A percentile compares a stretch with the other conserved stretches of the same genome.
Evolutionary conservation across 2,113 vertebrate species (phyloP).

Genomic region (Hiodon alosoides): DNA sequence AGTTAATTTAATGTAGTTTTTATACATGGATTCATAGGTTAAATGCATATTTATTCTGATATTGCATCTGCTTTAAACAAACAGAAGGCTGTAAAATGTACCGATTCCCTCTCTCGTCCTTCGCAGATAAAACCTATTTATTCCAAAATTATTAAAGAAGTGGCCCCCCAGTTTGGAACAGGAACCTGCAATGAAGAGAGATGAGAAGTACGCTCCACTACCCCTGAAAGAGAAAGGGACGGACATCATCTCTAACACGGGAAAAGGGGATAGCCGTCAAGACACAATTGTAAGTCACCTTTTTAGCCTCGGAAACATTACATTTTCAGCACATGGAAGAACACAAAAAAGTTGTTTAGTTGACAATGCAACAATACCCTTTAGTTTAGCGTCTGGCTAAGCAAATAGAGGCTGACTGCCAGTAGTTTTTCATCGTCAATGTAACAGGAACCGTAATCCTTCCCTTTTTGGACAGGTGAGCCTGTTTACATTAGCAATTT

Average conservation of each 20-base stretch:
- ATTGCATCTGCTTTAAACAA: too few species aligned
- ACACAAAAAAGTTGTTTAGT: too few species aligned
- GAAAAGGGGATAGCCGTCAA: constrained; percentile 51
- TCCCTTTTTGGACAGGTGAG: not conserved
- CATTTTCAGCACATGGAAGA: too few species aligned
- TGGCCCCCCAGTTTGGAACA: constrained; percentile 29
- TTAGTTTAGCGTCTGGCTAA: too few species aligned
- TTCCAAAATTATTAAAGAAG: constrained; percentile 29
- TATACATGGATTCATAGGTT: too few species aligned
- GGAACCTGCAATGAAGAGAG: constrained; percentile 57
- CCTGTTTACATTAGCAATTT: too few species aligned
- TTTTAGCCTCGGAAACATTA: not conserved
- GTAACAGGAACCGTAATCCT: not conserved
- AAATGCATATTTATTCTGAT: too few species aligned
- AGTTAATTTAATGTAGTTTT: too few species aligned
- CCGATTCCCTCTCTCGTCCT: constrained; percentile 18
- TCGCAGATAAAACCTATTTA: constrained; percentile 33
- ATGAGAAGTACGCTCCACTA: constrained; percentile 61
- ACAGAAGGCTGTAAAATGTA: not conserved
- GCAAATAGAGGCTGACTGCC: too few species aligned
- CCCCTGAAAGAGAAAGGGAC: constrained; percentile 61
- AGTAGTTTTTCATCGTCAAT: not conserved
- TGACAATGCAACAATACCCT: too few species aligned
- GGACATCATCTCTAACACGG: constrained; percentile 55
- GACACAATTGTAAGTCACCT: constrained; percentile 69